Evolutionary conservation across 1,140 invertebrate species (phyloP).

Genomic region (Belonocnema kinseyi): DNA sequence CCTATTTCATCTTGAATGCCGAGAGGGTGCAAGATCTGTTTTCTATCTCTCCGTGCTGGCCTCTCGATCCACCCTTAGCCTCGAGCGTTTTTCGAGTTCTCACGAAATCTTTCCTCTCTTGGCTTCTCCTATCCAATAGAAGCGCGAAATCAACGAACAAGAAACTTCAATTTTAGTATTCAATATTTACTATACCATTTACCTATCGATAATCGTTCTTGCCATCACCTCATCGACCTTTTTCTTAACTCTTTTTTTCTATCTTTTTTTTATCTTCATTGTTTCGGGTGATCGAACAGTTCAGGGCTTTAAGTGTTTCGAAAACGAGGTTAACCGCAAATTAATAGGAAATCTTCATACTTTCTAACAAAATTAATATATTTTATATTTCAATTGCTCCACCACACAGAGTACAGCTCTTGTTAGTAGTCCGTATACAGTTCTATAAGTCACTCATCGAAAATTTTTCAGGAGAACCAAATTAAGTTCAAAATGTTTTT

Average conservation of each 20-base stretch:
- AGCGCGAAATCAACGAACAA: conserved; percentile 27
- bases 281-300: background rate
- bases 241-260: background rate
- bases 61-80: conserved; percentile 16
- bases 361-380: too few species aligned
- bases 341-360: too few species aligned
- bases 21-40: conserved; percentile 30
- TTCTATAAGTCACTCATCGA: too few species aligned
- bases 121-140: background rate
- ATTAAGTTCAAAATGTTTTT: too few species aligned
- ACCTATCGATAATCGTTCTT: conserved; percentile 19
- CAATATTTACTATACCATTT: conserved; percentile 24
- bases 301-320: too few species aligned
- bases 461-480: too few species aligned
- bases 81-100: conserved; percentile 24
- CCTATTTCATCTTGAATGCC: conserved; percentile 28
- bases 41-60: conserved; percentile 23
- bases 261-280: background rate
- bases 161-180: conserved; percentile 9
- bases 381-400: too few species aligned
- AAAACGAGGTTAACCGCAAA: too few species aligned
- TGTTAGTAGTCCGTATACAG: too few species aligned
- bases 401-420: too few species aligned
- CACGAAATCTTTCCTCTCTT: conserved; percentile 17
- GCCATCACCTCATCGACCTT: background rate